phyloP scores from a whole-genome alignment of 2,797 vertebrate species.

The Pangasius sanitwongsei region DNA sequence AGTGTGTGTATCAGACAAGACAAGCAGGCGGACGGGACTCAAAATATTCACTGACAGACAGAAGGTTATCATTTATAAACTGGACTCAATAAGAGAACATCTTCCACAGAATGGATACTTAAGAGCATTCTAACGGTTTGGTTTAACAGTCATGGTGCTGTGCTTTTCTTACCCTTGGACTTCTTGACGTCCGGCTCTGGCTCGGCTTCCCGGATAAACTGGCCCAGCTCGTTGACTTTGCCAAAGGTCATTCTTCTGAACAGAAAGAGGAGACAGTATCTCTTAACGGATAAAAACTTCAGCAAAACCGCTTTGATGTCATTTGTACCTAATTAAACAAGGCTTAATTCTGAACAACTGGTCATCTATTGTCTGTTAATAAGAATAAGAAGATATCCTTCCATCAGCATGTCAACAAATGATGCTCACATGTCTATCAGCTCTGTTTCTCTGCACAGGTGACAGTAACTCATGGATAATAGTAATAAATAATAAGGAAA shows the following conservation, averaged over 20 bases:
- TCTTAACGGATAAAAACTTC: conserved; percentile 4
- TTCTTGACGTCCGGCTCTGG: conserved; percentile 98
- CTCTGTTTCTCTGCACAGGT: neutral
- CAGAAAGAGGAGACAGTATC: conserved; percentile 50
- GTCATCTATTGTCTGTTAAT: neutral
- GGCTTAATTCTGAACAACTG: neutral
- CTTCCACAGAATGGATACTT: neutral
- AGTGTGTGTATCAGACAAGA: conserved; percentile 5
- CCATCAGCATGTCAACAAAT: neutral
- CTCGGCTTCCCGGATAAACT: conserved; percentile 97
- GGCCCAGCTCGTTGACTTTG: conserved; percentile 95
- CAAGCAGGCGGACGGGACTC: neutral
- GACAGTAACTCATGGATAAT: neutral
- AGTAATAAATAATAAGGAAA: neutral
- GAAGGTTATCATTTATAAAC: neutral
- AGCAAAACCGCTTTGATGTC: neutral
- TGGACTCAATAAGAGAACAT: neutral
- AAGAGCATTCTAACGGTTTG: neutral
- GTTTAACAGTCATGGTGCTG: neutral
- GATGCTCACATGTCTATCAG: neutral
- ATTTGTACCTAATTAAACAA: neutral
- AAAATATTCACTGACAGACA: neutral
- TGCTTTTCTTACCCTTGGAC: conserved; percentile 84
- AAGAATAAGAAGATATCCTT: neutral
- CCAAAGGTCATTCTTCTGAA: conserved; percentile 97